Evolutionary conservation across 2,797 vertebrate species (phyloP), one percentile per base, ranked within the genome.

Genomic region (Muscicapa comitata): DNA sequence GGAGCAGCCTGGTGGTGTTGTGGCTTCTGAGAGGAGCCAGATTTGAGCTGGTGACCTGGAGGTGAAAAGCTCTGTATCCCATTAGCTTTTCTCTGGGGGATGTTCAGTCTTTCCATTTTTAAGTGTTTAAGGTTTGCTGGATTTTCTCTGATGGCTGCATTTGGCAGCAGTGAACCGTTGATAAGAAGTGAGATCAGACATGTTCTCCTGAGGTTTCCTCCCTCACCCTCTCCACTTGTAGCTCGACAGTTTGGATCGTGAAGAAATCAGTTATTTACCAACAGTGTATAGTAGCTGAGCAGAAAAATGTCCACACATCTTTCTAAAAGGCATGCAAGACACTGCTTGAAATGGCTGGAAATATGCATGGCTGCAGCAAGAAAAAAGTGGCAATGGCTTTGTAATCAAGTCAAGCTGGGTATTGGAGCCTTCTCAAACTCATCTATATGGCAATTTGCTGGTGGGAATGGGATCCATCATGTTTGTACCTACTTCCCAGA

Each of bases 61-160:
- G 94, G 82, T 84, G 89, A 91, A 94, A 88, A 95, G 76, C 89
- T 86, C 82, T 88, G 76, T 63, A 73, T 78, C 59, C 82, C 67
- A 75, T 91, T 91, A 94, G 83, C 51, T 90, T 4, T 72, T 80
- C 85, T 86, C 62, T 40, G 33, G 45, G 68, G 48, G 21, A 53
- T 77, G 50, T 78, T 93, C 79, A 78, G 66, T 83, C 48, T 93
- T 86, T 73, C 62, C 29, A 47, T 4, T 86, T 72, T 94, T 72
- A 82, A 80, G 86, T 78, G 35, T 90, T 95, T 45, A 62, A 92
- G 79, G 55, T 63, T 87, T 82, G 40, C 35, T 73, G 87, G 26
- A 7, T 88, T 91, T 85, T 83, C 31, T 88, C 29, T 31, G 76
- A n/a, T 58, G 83, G 74, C 58, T 95, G 71, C 23, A 2, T 74